Percentiles rank a stretch among this genome's conserved stretches.
Evolutionary conservation across 2,113 vertebrate species (phyloP).

Genomic region (Lasiurus borealis): DNA sequence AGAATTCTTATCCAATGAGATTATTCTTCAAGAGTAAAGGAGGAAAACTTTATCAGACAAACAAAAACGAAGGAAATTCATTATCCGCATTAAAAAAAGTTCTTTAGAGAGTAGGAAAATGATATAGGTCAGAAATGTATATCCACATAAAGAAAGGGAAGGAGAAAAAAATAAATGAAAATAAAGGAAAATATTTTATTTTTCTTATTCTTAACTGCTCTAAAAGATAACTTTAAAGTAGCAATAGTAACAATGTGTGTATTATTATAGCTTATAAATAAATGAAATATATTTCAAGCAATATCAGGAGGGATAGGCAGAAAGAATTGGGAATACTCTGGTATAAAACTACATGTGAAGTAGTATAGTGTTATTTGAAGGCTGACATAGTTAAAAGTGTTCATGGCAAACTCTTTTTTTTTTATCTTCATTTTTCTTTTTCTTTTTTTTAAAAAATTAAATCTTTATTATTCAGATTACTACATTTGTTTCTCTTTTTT

Average conservation of each 20-base stretch:
- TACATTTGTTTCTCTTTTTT: too few species aligned
- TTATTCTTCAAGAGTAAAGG: slow-evolving; percentile 33
- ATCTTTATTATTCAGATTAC: too few species aligned
- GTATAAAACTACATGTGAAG: background rate
- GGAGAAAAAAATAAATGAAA: too few species aligned
- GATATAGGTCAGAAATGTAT: background rate
- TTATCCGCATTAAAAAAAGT: background rate
- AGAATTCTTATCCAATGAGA: background rate
- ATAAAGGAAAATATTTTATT: background rate
- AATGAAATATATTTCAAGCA: background rate
- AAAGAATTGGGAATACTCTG: background rate
- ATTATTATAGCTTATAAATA: background rate
- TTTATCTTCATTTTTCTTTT: too few species aligned
- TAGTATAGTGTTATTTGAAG: background rate
- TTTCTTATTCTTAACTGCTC: background rate
- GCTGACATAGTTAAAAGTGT: background rate
- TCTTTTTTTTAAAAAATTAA: too few species aligned
- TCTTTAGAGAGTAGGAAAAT: background rate
- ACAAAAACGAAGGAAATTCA: slow-evolving; percentile 11
- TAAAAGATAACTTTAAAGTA: background rate
- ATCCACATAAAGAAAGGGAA: background rate
- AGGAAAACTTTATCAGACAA: slow-evolving; percentile 48
- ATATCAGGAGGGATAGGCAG: background rate
- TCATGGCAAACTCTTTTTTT: background rate
- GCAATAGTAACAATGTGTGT: background rate